Base-by-base conservation (phyloP, 2,113 vertebrate genomes). In the Alethe castanea region DNA sequence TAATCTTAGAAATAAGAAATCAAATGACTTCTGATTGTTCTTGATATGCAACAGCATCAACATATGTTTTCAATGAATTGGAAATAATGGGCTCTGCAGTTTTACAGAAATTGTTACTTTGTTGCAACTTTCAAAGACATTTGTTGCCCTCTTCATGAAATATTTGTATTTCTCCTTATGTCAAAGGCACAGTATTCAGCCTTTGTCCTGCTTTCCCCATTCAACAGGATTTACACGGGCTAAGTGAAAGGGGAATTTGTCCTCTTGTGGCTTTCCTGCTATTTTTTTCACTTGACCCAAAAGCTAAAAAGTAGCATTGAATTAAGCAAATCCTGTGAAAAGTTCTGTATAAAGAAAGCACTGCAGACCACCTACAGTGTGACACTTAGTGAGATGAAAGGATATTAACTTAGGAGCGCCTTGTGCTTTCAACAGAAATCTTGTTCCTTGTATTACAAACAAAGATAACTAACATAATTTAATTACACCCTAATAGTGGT, bases 11-110 rank as follows among this genome's bases (percentile, higher is more conserved):
- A 97, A 97, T 82, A 90, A 93, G 92, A 97, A 97, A 95, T 96
- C 92, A 97, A 97, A 97, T 93, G 94, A 95, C 91, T 95, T 96
- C 92, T 97, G 95, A 97, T 97, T 92, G 94, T 97, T 98, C 97
- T 91, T 97, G 92, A 97, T 97, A 92, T 84, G 90, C 91, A 91
- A 92, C 88, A 95, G 50, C 74, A 91, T 88, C 62, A 74, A 95
- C 97, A 97, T 97, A 83, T 97, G 97, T 97, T 98, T 97, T 93
- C 95, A 97, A 97, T 98, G 92, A 97, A 70, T 65, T 83, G 54
- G 77, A 88, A 95, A 96, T 82, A 97, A 97, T 62, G 71, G 92
- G 79, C 76, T 73, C 81, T 95, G 92, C 36, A 90, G 81, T 97
- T 94, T 92, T 92, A 89, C 96, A 90, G 90, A 96, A 94, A 96